Evolutionary conservation across 2,113 vertebrate genomes (phyloP).

Genomic region (Chloropsis hardwickii): DNA sequence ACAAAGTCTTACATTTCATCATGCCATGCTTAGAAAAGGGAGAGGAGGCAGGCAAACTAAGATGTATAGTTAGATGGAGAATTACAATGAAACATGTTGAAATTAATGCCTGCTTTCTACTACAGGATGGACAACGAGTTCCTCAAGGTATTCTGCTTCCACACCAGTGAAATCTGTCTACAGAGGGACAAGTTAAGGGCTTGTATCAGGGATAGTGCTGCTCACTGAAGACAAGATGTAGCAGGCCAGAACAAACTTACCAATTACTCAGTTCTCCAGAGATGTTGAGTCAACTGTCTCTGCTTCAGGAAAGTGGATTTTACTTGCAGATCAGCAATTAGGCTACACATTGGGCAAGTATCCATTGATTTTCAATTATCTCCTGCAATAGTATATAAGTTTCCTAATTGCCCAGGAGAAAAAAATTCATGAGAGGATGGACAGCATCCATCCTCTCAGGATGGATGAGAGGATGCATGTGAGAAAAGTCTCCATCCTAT

Average conservation of each 20-base stretch:
- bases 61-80: background rate
- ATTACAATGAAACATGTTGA: background rate
- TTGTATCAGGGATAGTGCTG: background rate
- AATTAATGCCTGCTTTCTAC: background rate
- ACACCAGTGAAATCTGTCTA: background rate
- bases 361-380: background rate
- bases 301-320: background rate
- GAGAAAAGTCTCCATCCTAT: background rate
- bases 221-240: background rate
- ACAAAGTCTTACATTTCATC: background rate
- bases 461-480: too few species aligned
- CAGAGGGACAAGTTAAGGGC: background rate
- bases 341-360: background rate
- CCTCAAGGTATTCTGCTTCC: background rate
- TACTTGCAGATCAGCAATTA: background rate
- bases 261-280: background rate
- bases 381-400: background rate
- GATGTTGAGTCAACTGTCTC: background rate
- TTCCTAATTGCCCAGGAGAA: background rate
- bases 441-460: too few species aligned
- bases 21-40: background rate
- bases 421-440: background rate
- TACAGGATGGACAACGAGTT: background rate
- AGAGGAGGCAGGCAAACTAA: background rate
- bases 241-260: background rate